phyloP scores from a whole-genome alignment of 2,888 invertebrate genomes.

The Artemia sp. region DNA sequence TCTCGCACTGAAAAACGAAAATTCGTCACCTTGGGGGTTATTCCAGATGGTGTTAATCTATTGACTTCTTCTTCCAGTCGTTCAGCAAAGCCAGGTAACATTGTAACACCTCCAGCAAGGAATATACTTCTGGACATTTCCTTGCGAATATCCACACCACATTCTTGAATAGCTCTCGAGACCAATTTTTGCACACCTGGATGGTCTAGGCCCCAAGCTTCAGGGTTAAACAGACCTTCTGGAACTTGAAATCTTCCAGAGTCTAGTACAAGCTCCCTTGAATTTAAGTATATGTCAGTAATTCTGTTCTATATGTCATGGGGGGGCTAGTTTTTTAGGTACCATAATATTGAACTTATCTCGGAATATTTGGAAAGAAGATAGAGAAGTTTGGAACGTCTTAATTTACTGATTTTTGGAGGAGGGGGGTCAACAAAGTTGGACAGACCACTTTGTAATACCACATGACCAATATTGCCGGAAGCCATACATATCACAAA shows the following conservation, averaged over 20 bases:
- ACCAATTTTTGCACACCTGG: slow-evolving; percentile 39
- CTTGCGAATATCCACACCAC: slow-evolving; percentile 41
- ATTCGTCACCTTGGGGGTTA: slow-evolving; percentile 35
- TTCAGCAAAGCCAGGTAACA: slow-evolving; percentile 40
- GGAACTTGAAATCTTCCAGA: slow-evolving; percentile 30
- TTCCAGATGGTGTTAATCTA: slow-evolving; percentile 38
- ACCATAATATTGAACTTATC: too few relatives aligned
- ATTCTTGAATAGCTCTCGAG: slow-evolving; percentile 38
- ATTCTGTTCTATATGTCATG: too few relatives aligned
- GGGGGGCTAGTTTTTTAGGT: too few relatives aligned
- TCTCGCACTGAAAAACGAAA: too few relatives aligned
- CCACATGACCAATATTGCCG: too few relatives aligned
- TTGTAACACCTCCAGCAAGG: slow-evolving; percentile 39
- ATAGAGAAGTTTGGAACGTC: too few relatives aligned
- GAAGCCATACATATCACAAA: too few relatives aligned
- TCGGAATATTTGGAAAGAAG: too few relatives aligned
- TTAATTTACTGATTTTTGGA: too few relatives aligned
- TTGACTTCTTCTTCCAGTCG: slow-evolving; percentile 38
- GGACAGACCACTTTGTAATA: too few relatives aligned
- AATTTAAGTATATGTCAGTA: slow-evolving; percentile 17
- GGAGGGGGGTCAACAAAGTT: too few relatives aligned
- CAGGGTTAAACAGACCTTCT: slow-evolving; percentile 40
- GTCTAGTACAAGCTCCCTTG: slow-evolving; percentile 28
- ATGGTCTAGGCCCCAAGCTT: slow-evolving; percentile 40
- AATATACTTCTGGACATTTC: slow-evolving; percentile 41